Conservation (phyloP, 2,888 invertebrate species). For the Ecliptopera silaceata region DNA sequence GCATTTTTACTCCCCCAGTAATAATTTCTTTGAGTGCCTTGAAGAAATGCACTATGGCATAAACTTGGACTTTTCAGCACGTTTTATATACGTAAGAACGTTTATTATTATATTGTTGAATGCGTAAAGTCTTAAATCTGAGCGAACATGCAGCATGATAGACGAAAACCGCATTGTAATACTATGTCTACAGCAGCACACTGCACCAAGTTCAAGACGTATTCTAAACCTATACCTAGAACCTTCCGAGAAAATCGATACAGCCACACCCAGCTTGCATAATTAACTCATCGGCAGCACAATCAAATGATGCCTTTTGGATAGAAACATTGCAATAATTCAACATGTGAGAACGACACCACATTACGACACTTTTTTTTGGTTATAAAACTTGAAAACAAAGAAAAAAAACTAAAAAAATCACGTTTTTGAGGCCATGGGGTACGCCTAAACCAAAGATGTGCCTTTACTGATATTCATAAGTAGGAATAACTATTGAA, state of each 20-base stretch:
- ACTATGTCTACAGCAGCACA: conserved; percentile 60
- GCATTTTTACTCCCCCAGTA: conserved; percentile 52
- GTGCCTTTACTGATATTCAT: conserved; percentile 25
- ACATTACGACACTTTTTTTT: conserved; percentile 75
- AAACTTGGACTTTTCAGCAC: background rate
- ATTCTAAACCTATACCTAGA: conserved; percentile 77
- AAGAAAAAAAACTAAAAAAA: conserved; percentile 72
- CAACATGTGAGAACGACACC: conserved; percentile 74
- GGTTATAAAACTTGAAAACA: conserved; percentile 80
- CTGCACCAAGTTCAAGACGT: conserved; percentile 72
- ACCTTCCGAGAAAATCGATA: conserved; percentile 83
- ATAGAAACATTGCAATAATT: conserved; percentile 62
- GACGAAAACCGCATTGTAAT: conserved; percentile 59
- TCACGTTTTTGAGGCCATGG: conserved; percentile 46
- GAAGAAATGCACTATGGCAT: conserved; percentile 24
- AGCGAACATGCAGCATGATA: conserved; percentile 47
- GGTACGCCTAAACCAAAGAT: conserved; percentile 21
- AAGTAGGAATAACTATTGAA: conserved; percentile 37
- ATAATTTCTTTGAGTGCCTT: conserved; percentile 41
- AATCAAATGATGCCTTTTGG: conserved; percentile 49
- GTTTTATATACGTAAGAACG: conserved; percentile 3
- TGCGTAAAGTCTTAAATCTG: conserved; percentile 14
- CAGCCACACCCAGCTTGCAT: conserved; percentile 82
- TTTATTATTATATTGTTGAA: conserved; percentile 1
- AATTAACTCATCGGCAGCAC: conserved; percentile 64